Base-by-base conservation (phyloP, 2,888 invertebrate genomes). In the Pyrrhopygopsis socrates region DNA sequence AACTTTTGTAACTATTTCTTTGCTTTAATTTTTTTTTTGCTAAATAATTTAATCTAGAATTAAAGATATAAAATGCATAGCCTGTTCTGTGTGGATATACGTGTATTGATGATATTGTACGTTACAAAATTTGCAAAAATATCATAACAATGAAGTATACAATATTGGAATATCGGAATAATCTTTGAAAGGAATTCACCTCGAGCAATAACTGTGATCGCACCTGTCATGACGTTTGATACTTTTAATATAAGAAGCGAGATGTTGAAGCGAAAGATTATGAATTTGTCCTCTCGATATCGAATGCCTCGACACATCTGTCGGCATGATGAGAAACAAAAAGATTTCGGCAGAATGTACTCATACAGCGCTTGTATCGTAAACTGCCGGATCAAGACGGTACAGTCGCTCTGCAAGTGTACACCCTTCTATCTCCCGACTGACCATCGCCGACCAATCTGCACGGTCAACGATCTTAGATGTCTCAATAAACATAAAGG, bases 281-380 rank as follows among this genome's bases (percentile, higher is more conserved):
- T 97, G 97, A 98, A 98, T 97, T 97, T 97, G 97, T 97, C 97
- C 97, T 97, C 96, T 96, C 97, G 97, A 97, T 98, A 98, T 97
- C 97, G 96, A 97, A 97, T 98, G 97, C 97, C 97, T 97, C 97
- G 97, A 97, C 97, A 97, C 97, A 97, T 98, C 97, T 98, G 97
- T 97, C 97, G 97, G n/a, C 93, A 95, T 9, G 96, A 98, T 81
- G 99, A 99, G 91, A 89, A 94, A 0, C 87, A 93, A 0, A 86
- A 94, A 0, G 82, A 94, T 20, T 98, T 95, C 92, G 94, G 94
- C 1, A 84, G 95, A 9, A 95, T 96, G 84, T 99, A 99, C 92
- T 98, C 98, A 2, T 98, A 98, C 94, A 98, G 98, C 86, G 97
- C 98, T 71, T 99, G 99, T 92, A 97, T 99, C 67, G 97, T 98